Evolutionary conservation across 2,888 invertebrate species (phyloP), one percentile per base, ranked within the genome.

Genomic region (Philaethria dido): DNA sequence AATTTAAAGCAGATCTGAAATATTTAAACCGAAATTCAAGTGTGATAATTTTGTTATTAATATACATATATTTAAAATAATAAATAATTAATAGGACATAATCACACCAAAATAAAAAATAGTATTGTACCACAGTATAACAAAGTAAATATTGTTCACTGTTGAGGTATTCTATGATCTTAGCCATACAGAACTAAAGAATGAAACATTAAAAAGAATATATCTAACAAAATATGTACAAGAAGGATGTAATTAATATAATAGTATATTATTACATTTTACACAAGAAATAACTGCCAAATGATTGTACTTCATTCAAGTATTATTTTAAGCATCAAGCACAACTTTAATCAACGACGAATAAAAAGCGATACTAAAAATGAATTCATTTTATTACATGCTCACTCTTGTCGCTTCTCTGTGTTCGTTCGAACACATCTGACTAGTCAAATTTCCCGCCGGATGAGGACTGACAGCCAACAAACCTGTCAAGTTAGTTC

Each of bases 381-480:
- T 33, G 3, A 52, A 16, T 16, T 33, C 16, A 29, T 18, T 11
- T 52, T 13, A n/a, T 52, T 52, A 29, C 50, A 52, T 16, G 33
- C 29, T 5, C 16, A 33, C 11, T 33, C 16, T 14, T 13, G 9
- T 11, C 16, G 52, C 52, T 33, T 16, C 16, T 16, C 16, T 25
- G 8, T 18, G 11, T 52, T 33, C 52, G 16, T 33, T 29, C 29
- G 9, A 16, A 52, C 52, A 16, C 29, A 52, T 1, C 9, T 52
- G 52, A 52, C 52, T 52, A 29, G 52, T 52, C 16, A 29, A 52
- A 16, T 29, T 52, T 29, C 16, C 29, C 16, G 52, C 29, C n/a
- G 8, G 25, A 50, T n/a, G 25, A 3, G 29, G 6, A 29, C 29
- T 25, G n/a, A 25, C 50, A 50, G 8, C 9, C 2, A 48, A n/a